phyloP scores from a whole-genome alignment of 1,140 invertebrate genomes.

The Capitella teleta region DNA sequence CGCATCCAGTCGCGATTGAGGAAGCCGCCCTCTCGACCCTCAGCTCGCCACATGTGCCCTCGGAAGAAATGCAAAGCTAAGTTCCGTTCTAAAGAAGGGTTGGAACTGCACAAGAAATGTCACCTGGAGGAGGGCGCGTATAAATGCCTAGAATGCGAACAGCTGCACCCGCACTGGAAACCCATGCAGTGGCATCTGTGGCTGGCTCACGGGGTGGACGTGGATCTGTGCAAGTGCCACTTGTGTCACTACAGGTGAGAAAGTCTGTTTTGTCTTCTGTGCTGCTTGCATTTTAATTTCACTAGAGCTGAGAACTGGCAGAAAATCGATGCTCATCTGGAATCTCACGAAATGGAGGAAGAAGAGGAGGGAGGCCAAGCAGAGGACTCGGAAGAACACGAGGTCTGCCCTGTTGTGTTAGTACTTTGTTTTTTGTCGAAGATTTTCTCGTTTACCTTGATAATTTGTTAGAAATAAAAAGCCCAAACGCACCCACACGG shows the following conservation, averaged over 20 bases:
- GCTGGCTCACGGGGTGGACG: constrained; percentile 57
- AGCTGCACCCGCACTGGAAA: constrained; percentile 51
- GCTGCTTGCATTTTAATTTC: too few species aligned
- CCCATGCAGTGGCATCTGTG: constrained; percentile 55
- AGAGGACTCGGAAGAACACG: too few species aligned
- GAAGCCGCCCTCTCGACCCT: background rate
- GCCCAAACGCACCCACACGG: too few species aligned
- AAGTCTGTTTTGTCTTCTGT: too few species aligned
- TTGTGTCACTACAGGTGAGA: constrained; percentile 48
- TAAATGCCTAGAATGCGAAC: constrained; percentile 55
- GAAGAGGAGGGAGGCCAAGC: too few species aligned
- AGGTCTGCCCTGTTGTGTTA: too few species aligned
- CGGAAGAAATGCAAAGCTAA: constrained; percentile 18
- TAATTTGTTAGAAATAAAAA: too few species aligned
- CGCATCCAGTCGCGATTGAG: background rate
- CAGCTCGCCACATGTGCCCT: constrained; percentile 8
- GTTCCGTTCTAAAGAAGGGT: constrained; percentile 41
- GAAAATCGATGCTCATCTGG: constrained; percentile 51
- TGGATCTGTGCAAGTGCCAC: constrained; percentile 54
- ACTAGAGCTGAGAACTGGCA: constrained; percentile 53
- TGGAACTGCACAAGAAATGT: constrained; percentile 50
- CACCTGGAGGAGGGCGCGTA: constrained; percentile 48
- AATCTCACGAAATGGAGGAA: too few species aligned
- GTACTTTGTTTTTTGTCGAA: too few species aligned
- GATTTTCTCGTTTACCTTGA: too few species aligned